These are phyloP conservation scores for Poecilia gillii DNA, from an alignment of 2,797 vertebrate species.

Conservation along the genomic window DNA sequence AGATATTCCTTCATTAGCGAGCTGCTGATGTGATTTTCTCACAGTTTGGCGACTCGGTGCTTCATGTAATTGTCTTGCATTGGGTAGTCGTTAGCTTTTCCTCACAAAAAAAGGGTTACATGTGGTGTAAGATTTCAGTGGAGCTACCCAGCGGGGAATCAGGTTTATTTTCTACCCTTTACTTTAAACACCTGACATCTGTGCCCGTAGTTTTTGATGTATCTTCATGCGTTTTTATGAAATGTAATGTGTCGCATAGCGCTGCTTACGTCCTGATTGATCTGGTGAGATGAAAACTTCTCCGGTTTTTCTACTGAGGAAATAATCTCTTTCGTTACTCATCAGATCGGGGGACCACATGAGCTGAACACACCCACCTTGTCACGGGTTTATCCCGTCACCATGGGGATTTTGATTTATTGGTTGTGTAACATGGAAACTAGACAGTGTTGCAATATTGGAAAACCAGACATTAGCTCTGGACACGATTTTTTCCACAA, in stretches of 20 bases:
- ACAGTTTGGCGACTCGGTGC: not conserved
- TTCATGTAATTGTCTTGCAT: not conserved
- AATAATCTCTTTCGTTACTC: not conserved
- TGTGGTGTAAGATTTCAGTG: not conserved
- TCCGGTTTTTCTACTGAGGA: not conserved
- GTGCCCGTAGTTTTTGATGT: not conserved
- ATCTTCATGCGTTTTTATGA: not conserved
- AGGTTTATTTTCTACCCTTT: not conserved
- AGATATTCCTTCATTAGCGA: not conserved
- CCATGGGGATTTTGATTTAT: not conserved
- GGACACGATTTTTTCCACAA: not conserved
- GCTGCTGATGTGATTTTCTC: not conserved
- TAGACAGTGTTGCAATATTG: not conserved
- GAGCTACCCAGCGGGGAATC: too few relatives aligned
- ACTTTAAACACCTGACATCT: not conserved
- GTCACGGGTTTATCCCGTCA: not conserved
- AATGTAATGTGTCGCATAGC: not conserved
- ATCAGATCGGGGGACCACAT: not conserved
- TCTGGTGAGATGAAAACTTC: not conserved
- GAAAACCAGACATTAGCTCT: not conserved
- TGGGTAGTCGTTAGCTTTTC: not conserved
- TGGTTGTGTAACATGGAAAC: constrained; percentile 1
- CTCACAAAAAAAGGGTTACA: not conserved
- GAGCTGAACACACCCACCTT: not conserved
- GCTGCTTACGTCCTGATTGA: not conserved